phyloP scores from a whole-genome alignment of 2,113 vertebrate species.

The Rhinopomastus cyanomelas region DNA sequence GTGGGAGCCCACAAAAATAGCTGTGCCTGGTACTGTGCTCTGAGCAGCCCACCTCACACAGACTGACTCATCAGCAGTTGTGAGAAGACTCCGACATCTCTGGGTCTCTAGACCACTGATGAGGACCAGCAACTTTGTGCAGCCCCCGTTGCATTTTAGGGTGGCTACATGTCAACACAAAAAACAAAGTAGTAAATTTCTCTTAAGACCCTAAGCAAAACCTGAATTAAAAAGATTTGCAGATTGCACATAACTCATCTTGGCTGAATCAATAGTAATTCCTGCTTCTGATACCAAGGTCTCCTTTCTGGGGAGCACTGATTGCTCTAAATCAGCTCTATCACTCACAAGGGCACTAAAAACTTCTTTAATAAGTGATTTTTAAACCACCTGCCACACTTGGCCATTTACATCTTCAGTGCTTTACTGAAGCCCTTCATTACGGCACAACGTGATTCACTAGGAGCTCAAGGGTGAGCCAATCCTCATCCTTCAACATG shows the following conservation, averaged over 20 bases:
- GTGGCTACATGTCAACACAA: neutral
- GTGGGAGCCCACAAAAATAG: neutral
- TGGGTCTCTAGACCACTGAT: neutral
- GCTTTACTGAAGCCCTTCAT: conserved; percentile 7
- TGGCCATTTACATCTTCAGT: neutral
- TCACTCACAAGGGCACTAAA: neutral
- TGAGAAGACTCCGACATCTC: accelerated
- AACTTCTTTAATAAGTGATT: neutral
- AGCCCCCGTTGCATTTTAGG: neutral
- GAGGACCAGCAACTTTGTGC: neutral
- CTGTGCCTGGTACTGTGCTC: neutral
- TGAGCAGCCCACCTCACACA: neutral
- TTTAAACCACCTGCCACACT: neutral
- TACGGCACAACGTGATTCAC: neutral
- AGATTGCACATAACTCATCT: neutral
- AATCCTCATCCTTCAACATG: conserved; percentile 35
- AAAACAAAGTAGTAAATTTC: neutral
- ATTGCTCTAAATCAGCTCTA: neutral
- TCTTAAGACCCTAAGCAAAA: neutral
- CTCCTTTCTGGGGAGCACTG: neutral
- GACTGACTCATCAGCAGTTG: neutral
- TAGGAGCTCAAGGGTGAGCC: neutral
- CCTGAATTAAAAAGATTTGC: neutral
- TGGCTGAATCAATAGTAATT: neutral
- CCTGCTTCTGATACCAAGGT: neutral